phyloP scores from a whole-genome alignment of 2,113 vertebrate genomes.

The Dissostichus mawsoni region DNA sequence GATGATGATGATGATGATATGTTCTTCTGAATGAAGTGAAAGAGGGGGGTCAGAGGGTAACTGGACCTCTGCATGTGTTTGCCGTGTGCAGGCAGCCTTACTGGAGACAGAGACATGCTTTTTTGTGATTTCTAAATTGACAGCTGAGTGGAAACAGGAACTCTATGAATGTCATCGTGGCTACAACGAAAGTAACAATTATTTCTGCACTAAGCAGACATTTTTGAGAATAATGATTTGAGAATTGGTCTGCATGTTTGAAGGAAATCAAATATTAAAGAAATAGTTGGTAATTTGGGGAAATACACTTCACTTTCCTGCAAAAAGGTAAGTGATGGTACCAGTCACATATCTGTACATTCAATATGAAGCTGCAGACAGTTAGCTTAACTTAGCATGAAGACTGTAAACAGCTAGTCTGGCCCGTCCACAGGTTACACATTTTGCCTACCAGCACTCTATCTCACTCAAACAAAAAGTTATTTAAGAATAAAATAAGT shows the following conservation, averaged over 20 bases:
- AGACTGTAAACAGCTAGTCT: background rate
- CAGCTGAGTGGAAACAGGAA: background rate
- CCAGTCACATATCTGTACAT: background rate
- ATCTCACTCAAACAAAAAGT: background rate
- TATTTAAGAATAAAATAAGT: background rate
- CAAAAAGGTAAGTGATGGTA: background rate
- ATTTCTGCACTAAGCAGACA: background rate
- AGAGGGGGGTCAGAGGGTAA: slow-evolving; percentile 78
- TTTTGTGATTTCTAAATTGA: slow-evolving; percentile 15
- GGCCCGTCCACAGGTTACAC: background rate
- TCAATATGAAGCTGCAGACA: background rate
- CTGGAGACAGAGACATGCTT: slow-evolving; percentile 29
- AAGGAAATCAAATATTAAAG: background rate
- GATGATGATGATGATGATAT: slow-evolving; percentile 92
- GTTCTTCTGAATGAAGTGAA: slow-evolving; percentile 93
- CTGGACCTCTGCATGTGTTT: slow-evolving; percentile 62
- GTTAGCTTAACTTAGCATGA: background rate
- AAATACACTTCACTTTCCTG: background rate
- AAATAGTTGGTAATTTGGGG: background rate
- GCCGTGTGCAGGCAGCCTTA: slow-evolving; percentile 21
- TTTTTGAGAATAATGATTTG: background rate
- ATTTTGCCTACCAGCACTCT: background rate
- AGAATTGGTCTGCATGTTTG: background rate
- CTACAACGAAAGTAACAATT: background rate
- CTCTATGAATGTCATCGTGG: background rate